Conservation (phyloP, 2,113 vertebrate genomes). For the Myrmecobius fasciatus region DNA sequence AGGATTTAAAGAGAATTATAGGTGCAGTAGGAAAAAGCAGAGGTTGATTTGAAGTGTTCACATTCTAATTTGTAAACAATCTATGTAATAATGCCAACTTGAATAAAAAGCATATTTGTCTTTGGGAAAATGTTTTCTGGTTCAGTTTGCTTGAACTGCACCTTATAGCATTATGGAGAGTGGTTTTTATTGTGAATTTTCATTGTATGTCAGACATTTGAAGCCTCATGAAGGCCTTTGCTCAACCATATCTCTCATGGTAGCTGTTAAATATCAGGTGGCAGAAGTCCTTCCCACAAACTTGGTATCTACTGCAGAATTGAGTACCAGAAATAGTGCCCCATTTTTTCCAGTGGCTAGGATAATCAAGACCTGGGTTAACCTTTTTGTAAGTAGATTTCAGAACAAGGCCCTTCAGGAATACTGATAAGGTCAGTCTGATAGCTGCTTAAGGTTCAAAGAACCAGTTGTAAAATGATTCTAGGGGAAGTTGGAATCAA, state of each 20-base stretch:
- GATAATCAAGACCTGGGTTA: neutral
- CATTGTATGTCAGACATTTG: neutral
- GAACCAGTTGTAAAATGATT: constrained; percentile 29
- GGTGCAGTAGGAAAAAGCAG: neutral
- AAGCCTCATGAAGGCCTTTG: neutral
- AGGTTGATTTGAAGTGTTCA: neutral
- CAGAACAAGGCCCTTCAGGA: constrained; percentile 30
- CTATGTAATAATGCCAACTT: neutral
- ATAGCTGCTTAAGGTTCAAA: neutral
- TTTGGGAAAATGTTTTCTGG: neutral
- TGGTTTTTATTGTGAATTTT: neutral
- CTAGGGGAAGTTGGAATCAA: neutral
- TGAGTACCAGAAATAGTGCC: neutral
- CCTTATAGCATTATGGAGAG: neutral
- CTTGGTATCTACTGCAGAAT: neutral
- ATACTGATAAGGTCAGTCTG: constrained; percentile 31
- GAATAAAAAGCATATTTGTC: neutral
- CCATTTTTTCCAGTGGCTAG: neutral
- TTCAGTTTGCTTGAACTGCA: neutral
- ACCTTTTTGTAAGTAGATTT: neutral
- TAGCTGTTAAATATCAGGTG: neutral
- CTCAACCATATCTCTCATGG: constrained; percentile 9
- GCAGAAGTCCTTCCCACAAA: constrained; percentile 23
- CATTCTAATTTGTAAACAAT: neutral
- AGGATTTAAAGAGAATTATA: neutral